Evolutionary conservation across 2,888 invertebrate genomes (phyloP), one percentile per base, ranked within the genome.

Genomic region (Prenolepis imparis): DNA sequence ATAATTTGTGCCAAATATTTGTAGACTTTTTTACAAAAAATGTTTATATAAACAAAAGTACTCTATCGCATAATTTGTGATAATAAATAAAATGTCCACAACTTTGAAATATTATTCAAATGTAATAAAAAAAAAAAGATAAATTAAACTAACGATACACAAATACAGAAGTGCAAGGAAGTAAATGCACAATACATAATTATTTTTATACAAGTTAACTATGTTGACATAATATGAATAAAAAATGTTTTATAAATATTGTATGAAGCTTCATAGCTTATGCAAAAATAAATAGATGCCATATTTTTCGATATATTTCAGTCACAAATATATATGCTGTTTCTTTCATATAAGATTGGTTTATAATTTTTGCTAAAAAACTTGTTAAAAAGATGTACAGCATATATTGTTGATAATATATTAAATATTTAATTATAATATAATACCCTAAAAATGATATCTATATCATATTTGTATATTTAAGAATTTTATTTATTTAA

Each of bases 21-120:
- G 59, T 88, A 88, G 74, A 85, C 72, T 86, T 90, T 88, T 90
- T 84, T 88, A 85, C 81, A 74, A 83, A 81, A 90, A 82, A n/a
- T 63, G 77, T 83, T 81, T 84, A 82, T 75, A 67, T 55, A 39
- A 73, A 75, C 72, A 57, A 83, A 67, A 78, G 74, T 64, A 66
- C 28, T 84, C 81, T 52, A 18, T 85, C 70, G 84, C 70, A 67
- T 85, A 85, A 73, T 86, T 84, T 66, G 52, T 81, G 77, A 74
- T 44, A 59, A 83, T 64, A 41, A 55, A 61, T 9, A 67, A 64
- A 55, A 15, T 64, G 28, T 68, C 15, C 57, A 24, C 52, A 61
- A 48, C 24, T 77, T 75, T 21, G 41, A 28, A 57, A 61, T 52
- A 73, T 67, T 48, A 52, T 77, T 78, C 4, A 82, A 36, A 77